phyloP scores from a whole-genome alignment of 1,140 invertebrate genomes.

The Atta cephalotes region DNA sequence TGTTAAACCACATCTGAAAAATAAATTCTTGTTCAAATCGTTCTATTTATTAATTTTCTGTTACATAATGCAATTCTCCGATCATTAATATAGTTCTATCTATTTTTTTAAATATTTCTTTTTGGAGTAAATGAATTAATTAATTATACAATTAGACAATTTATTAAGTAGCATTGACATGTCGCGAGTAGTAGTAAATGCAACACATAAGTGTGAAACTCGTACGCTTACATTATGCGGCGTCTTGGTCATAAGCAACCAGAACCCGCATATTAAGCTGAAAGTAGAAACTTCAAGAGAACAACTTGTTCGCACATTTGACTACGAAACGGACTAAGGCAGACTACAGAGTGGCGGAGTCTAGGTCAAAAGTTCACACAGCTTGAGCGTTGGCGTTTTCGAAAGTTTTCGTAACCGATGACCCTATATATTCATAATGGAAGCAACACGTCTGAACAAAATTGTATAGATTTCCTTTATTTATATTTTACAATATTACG shows the following conservation, averaged over 20 bases:
- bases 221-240: conserved; percentile 35
- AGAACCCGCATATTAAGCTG: conserved; percentile 63
- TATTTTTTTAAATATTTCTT: neutral
- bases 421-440: neutral
- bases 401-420: conserved; percentile 65
- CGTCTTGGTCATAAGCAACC: conserved; percentile 47
- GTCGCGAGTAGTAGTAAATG: neutral
- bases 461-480: conserved; percentile 32
- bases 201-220: conserved; percentile 35
- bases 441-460: conserved; percentile 21
- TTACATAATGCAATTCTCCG: neutral
- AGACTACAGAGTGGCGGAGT: conserved; percentile 15
- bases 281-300: conserved; percentile 54
- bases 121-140: neutral
- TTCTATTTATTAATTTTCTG: neutral
- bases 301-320: conserved; percentile 39
- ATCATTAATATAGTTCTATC: neutral
- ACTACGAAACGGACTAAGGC: conserved; percentile 58
- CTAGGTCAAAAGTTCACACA: conserved; percentile 67
- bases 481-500: conserved; percentile 17
- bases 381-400: conserved; percentile 61
- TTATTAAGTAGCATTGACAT: conserved; percentile 12
- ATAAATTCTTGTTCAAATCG: neutral
- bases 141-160: neutral
- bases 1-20: neutral